These are phyloP conservation scores for Anas acuta DNA, from an alignment of 2,797 vertebrate genomes.

Conservation along the genomic window DNA sequence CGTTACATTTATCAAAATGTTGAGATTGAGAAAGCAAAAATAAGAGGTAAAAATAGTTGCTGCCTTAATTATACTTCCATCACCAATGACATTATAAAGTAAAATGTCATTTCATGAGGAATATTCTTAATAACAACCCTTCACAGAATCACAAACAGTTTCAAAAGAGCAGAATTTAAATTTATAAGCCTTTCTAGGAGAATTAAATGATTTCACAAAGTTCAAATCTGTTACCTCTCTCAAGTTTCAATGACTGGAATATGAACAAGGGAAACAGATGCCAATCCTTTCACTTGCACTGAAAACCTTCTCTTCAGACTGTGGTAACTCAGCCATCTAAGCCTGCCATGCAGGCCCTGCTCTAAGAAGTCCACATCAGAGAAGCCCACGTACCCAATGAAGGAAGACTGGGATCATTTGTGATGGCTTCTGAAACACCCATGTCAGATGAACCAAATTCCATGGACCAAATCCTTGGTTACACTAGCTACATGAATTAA, in stretches of 20 bases:
- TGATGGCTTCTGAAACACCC: neutral
- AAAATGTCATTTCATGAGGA: neutral
- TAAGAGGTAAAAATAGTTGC: neutral
- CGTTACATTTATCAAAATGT: neutral
- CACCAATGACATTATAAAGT: neutral
- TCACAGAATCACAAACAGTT: neutral
- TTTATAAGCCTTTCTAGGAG: neutral
- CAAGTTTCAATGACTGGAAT: neutral
- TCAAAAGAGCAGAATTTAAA: neutral
- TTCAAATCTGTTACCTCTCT: conserved; percentile 7
- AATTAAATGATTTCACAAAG: neutral
- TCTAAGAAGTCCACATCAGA: neutral
- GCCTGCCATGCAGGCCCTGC: neutral
- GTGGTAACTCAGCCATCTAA: neutral
- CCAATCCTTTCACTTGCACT: neutral
- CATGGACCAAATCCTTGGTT: neutral
- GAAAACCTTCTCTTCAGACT: neutral
- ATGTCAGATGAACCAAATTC: neutral
- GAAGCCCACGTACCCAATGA: neutral
- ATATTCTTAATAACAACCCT: neutral
- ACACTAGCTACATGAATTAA: neutral
- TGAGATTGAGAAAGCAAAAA: neutral
- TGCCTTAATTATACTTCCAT: neutral
- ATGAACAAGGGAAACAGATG: neutral
- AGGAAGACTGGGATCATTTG: neutral